These are phyloP conservation scores for Zapus hudsonius DNA, from an alignment of 2,113 vertebrate genomes.

Conservation along the genomic window DNA sequence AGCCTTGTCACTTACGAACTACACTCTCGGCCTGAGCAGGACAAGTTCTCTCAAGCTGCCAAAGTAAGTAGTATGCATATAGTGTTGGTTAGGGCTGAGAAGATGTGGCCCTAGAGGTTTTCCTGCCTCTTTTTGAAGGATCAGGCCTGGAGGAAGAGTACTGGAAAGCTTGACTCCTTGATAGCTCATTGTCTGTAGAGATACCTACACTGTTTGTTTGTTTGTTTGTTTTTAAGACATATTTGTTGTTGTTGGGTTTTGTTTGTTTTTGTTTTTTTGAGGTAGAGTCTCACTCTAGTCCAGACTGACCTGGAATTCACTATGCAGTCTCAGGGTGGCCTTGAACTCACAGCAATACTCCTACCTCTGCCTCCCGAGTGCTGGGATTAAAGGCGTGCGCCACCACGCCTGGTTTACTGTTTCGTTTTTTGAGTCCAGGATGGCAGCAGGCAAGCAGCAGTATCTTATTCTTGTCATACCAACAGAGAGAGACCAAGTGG, in stretches of 20 bases:
- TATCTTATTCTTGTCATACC: not conserved
- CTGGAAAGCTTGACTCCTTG: not conserved
- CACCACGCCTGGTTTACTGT: too few species aligned
- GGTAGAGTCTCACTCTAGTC: too few species aligned
- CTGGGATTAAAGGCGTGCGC: too few species aligned
- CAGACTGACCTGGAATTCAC: too few species aligned
- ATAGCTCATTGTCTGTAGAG: not conserved
- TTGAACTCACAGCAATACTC: too few species aligned
- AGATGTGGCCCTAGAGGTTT: not conserved
- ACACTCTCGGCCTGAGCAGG: constrained; percentile 94
- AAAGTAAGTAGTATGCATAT: constrained; percentile 85
- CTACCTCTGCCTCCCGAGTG: too few species aligned
- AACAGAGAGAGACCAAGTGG: not conserved
- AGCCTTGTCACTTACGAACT: constrained; percentile 93
- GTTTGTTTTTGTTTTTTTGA: too few species aligned
- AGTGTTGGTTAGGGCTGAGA: not conserved
- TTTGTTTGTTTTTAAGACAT: not conserved
- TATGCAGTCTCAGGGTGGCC: too few species aligned
- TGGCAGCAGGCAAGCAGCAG: not conserved
- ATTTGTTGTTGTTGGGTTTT: too few species aligned
- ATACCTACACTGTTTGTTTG: not conserved
- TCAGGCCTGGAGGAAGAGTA: not conserved
- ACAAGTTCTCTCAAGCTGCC: constrained; percentile 93
- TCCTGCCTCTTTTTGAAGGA: not conserved
- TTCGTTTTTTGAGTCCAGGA: not conserved